Base-by-base conservation (phyloP, 1,140 invertebrate genomes). In the Stratiolaelaps scimitus region DNA sequence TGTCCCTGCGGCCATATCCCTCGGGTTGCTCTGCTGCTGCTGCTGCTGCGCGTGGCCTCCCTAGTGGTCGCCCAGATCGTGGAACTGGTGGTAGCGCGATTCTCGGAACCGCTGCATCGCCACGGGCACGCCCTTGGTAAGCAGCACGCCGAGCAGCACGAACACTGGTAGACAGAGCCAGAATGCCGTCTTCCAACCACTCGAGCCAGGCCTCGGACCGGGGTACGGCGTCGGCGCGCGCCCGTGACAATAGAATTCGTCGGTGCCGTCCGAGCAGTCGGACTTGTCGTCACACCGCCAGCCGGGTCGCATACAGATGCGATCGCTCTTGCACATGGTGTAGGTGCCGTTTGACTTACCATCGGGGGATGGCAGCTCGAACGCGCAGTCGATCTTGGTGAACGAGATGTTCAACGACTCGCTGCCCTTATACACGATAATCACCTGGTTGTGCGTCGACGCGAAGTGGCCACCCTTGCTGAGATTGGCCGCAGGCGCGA, bases 21-120 rank as follows among this genome's bases (percentile, higher is more conserved):
- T 40, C 10, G 34, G 34, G 10, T 40, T 10, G 10, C 34, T 40
- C 17, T 34, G 26, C 26, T 34, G 26, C 34, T 60, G 26, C 26
- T 34, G 26, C 34, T 60, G 26, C 53, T 34, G 26, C 15, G 26
- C 34, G 26, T 60, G 53, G 26, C 53, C 26, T 34, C 53, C 53
- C 53, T 60, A 60, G 53, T 60, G 53, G 17, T 60, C 53, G 26
- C 53, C 53, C 26, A 60, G 53, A 26, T 60, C 53, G 23, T 60
- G 53, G 53, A 60, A 60, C 23, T 60, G 53, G 17, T 60, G 53
- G 26, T 60, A 60, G 26, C 53, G 53, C 2, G 15, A 20, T 2
- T 60, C 53, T 26, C 53, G 26, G 23, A 60, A 34, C 34, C 53
- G 26, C 34, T 60, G 53, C 26, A 60, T 20, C 15, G 26, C 26